Evolutionary conservation across 2,113 vertebrate species (phyloP).

Genomic region (Pampusana beccarii): DNA sequence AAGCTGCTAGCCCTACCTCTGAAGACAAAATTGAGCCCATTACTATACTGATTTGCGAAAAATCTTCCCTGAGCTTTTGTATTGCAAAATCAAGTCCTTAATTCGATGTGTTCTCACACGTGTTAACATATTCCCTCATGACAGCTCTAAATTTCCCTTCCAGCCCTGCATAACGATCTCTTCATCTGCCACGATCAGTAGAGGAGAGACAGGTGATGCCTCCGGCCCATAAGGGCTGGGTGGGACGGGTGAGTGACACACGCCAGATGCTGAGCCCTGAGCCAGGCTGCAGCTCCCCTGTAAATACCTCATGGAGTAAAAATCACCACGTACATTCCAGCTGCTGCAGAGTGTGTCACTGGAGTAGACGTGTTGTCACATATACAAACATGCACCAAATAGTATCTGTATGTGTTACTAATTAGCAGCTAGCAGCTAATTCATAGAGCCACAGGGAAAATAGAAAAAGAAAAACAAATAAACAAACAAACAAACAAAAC

Average conservation of each 20-base stretch:
- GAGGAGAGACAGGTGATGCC: constrained; percentile 69
- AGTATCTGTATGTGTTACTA: neutral
- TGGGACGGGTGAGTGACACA: constrained; percentile 47
- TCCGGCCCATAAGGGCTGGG: constrained; percentile 35
- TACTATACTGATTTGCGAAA: fast-evolving
- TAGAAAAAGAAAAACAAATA: too few species aligned
- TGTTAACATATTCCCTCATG: constrained; percentile 15
- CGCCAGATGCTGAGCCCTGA: constrained; percentile 71
- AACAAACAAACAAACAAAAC: too few species aligned
- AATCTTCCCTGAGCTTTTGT: neutral
- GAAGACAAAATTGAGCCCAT: neutral
- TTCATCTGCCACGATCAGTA: constrained; percentile 65
- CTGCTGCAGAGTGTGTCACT: neutral
- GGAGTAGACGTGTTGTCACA: neutral
- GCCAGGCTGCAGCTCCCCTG: constrained; percentile 31
- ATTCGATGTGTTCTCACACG: neutral
- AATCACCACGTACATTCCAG: constrained; percentile 28
- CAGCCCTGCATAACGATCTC: constrained; percentile 50
- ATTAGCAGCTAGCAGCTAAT: neutral
- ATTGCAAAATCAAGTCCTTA: neutral
- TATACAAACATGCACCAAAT: neutral
- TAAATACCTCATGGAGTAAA: constrained; percentile 50
- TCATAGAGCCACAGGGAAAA: fast-evolving
- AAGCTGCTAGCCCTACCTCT: neutral
- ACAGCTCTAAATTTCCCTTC: constrained; percentile 1